Evolutionary conservation across 92 coral and sea anemone species (phyloP), one percentile per base, ranked within the genome.

Genomic region (Palythoa heliodiscus): DNA sequence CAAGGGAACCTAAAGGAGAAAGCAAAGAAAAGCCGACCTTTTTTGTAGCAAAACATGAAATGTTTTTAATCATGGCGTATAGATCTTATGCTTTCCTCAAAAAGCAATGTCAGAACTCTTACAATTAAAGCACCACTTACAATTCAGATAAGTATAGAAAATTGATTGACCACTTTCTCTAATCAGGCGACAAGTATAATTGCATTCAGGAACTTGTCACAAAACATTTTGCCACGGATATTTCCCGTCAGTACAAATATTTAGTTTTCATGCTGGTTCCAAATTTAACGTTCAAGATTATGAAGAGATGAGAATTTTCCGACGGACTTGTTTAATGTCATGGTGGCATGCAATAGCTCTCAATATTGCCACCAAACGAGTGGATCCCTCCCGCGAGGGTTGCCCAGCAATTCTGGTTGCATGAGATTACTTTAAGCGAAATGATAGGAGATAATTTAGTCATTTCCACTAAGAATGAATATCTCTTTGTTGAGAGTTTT

Each of bases 401-500:
- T 54, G 63, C 23, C 67, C 63, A 22, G 17, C 11, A 72, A 1
- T 43, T 48, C 77, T 39, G 29, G 37, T 40, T 11, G 7, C 9
- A 20, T 11, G 47, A 20, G 61, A 5, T 66, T 66, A 50, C 73
- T 24, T 40, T 58, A 9, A 53, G 47, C 60, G 13, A n/a, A 60
- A 9, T 58, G 55, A 40, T 37, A 50, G 12, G 74, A 47, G 74
- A 64, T 66, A 80, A 47, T 80, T 47, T 43, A 80, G 74, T 47
- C 43, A 47, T 80, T 80, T 80, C 61, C 16, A 38, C 35, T 22
- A 39, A 43, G 72, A 55, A 70, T n/a, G 57, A 82, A 80, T 82
- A 87, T 87, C 37, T 84, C 83, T 89, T 87, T 87, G 90, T 89
- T 86, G 71, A 76, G 77, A 81, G 88, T 80, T 87, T 90, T 89